Base-by-base conservation (phyloP, 2,888 invertebrate genomes). In the Charanyca ferruginea region DNA sequence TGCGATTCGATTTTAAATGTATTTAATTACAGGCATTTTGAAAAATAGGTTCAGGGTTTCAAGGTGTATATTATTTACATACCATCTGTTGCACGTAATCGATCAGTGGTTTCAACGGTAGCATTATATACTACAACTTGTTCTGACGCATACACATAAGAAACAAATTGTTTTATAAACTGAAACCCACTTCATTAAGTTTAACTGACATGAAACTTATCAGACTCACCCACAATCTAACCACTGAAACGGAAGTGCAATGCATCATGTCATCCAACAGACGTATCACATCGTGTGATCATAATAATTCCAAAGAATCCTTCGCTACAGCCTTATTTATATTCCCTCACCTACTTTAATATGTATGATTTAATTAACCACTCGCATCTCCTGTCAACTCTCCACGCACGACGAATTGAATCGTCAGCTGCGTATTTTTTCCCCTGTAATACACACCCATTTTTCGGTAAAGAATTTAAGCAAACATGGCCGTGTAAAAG, bases 401-500 rank as follows among this genome's bases (percentile, higher is more conserved):
- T 88, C 84, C 87, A 80, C 85, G 82, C 87, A 80, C 84, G 83
- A 85, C 86, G 88, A 93, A 92, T 91, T 91, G 88, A 91, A 90
- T 91, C 83, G 88, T 93, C 92, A 92, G 91, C 93, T 93, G 93
- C 89, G 66, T 76, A 79, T 77, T 82, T 84, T 81, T 83, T 84
- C 81, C 83, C 81, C 77, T 77, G 77, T 80, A 80, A 83, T 80
- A 83, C 79, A 85, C 85, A 83, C 84, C 85, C 84, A 90, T 89
- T 91, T 90, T 88, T 88, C 88, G 88, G 88, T 89, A 89, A 89
- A 90, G 90, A 89, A 90, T 88, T 90, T 90, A 84, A 91, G 91
- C 93, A 94, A 95, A 95, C 90, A 95, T 94, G 94, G 95, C 94
- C 83, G 91, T 84, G 76, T 83, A 83, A 69, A 79, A 82, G 70